Evolutionary conservation across 1,140 invertebrate species (phyloP).

Genomic region (Frieseomelitta varia): DNA sequence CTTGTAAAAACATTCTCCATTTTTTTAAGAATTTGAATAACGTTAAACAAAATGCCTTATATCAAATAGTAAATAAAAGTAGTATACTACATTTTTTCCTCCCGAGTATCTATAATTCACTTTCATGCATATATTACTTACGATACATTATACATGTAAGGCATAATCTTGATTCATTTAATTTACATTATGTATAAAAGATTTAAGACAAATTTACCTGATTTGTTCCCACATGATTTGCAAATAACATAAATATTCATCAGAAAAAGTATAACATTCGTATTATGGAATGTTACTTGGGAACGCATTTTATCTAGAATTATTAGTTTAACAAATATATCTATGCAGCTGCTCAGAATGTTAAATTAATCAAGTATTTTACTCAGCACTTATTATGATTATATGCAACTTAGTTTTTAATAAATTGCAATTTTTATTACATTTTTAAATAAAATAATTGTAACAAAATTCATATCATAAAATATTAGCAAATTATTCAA

Average conservation of each 20-base stretch:
- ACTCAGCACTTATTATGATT: constrained; percentile 5
- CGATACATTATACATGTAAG: constrained; percentile 61
- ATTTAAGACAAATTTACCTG: constrained; percentile 49
- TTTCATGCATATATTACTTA: constrained; percentile 51
- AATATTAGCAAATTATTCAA: constrained; percentile 2
- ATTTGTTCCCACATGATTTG: constrained; percentile 59
- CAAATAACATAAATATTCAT: constrained; percentile 37
- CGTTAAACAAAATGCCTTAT: constrained; percentile 38
- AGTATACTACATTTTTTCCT: constrained; percentile 34
- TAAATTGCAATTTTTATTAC: background rate
- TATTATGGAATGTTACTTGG: constrained; percentile 38
- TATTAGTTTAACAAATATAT: constrained; percentile 40
- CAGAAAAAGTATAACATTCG: constrained; percentile 31
- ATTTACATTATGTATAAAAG: constrained; percentile 67
- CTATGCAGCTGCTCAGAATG: constrained; percentile 27
- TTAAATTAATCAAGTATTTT: constrained; percentile 20
- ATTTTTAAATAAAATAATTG: constrained; percentile 8
- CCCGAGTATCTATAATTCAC: constrained; percentile 19
- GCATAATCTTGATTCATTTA: constrained; percentile 61
- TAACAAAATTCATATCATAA: background rate
- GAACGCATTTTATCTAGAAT: constrained; percentile 34
- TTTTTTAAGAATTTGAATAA: constrained; percentile 21
- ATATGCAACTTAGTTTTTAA: constrained; percentile 1
- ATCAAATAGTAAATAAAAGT: constrained; percentile 32
- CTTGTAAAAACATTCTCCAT: constrained; percentile 26